phyloP scores from a whole-genome alignment of 2,888 invertebrate species.

The Netelia virgata region DNA sequence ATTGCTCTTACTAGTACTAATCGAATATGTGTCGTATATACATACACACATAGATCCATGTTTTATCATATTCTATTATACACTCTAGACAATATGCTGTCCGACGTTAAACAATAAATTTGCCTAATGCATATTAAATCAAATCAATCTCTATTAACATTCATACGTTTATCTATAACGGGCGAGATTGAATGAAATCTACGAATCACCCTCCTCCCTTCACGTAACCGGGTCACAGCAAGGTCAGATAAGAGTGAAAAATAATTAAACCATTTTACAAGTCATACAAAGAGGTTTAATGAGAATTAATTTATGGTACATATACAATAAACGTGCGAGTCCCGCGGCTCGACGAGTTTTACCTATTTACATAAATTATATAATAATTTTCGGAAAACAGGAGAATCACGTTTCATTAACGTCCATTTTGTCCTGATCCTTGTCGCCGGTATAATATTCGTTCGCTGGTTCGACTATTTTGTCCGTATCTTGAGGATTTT shows the following conservation, averaged over 20 bases:
- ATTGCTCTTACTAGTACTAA: slow-evolving; percentile 77
- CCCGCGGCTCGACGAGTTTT: neutral
- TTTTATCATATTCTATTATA: slow-evolving; percentile 55
- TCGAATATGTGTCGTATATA: slow-evolving; percentile 49
- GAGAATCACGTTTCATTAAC: slow-evolving; percentile 84
- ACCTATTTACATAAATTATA: too few species aligned
- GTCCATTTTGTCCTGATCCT: slow-evolving; percentile 93
- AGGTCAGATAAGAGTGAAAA: too few species aligned
- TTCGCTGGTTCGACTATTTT: slow-evolving; percentile 93
- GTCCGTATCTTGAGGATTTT: slow-evolving; percentile 92
- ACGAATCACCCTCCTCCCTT: too few species aligned
- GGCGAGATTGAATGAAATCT: too few species aligned
- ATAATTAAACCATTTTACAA: too few species aligned
- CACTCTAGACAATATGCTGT: slow-evolving; percentile 74
- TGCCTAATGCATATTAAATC: slow-evolving; percentile 77
- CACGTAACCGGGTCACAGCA: too few species aligned
- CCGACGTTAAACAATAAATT: slow-evolving; percentile 79
- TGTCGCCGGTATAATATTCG: slow-evolving; percentile 96
- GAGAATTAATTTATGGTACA: too few species aligned
- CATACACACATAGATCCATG: slow-evolving; percentile 32
- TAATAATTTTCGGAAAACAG: neutral
- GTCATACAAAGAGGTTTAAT: too few species aligned
- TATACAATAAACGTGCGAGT: too few species aligned
- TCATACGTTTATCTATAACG: neutral
- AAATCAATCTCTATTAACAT: neutral